A percentile compares a stretch with the other conserved stretches of the same genome.
Conservation (phyloP, 2,797 vertebrate species). For the Capromys pilorides region DNA sequence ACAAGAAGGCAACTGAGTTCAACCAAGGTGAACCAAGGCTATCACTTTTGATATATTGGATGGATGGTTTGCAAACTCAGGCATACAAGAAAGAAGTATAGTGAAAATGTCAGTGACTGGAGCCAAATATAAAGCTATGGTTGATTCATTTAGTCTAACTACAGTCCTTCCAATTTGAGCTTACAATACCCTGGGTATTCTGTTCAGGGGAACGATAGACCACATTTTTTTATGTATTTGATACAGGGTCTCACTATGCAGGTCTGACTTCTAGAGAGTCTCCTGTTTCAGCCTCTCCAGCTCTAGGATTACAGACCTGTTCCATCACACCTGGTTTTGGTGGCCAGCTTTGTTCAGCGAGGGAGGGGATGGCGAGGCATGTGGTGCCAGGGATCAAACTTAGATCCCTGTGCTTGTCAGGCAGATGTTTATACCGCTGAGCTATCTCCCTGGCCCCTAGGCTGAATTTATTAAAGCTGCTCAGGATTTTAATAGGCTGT, state of each 20-base stretch:
- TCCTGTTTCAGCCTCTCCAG: no score
- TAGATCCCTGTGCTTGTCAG: no score
- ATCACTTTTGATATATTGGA: constrained; percentile 37
- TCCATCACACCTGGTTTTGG: no score
- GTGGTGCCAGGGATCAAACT: no score
- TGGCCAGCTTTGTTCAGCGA: no score
- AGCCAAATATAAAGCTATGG: background rate
- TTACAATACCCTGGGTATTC: background rate
- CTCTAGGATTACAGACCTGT: no score
- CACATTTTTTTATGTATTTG: background rate
- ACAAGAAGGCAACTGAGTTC: background rate
- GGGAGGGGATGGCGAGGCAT: no score
- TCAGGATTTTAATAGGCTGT: background rate
- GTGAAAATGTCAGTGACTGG: background rate
- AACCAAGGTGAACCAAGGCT: background rate
- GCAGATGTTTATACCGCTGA: no score
- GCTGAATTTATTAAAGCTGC: background rate
- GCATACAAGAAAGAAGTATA: background rate
- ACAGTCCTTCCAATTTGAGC: background rate
- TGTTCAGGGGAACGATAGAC: background rate
- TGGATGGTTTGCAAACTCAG: background rate
- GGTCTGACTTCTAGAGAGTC: no score
- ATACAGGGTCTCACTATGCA: no score
- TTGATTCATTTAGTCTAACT: background rate
- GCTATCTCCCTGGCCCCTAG: no score